Base-by-base conservation (phyloP, 1,140 invertebrate genomes). In the Mizuhopecten yessoensis region DNA sequence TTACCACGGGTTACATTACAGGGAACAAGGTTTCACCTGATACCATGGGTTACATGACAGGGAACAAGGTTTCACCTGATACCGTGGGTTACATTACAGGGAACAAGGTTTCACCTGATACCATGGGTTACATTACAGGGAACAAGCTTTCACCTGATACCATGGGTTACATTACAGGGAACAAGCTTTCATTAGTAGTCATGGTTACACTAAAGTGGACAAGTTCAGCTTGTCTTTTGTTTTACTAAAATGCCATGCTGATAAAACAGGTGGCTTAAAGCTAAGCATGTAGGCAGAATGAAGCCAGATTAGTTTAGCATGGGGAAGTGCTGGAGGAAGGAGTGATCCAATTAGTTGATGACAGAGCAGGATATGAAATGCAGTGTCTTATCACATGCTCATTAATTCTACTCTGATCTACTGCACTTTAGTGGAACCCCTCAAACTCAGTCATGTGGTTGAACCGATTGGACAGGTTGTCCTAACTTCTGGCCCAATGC, bases 341-440 rank as follows among this genome's bases (percentile, higher is more conserved):
- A 29, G 57, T 75, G 57, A 75, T 75, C 57, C 57, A 75, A 75
- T 75, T 75, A 75, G 57, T 11, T 29, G n/a, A 75, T 75, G 57
- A 75, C 57, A 75, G 57, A 75, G 57, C 57, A 75, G 57, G 57
- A 75, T 75, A 75, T 75, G 57, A 13, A 75, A 75, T 29, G 23
- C 57, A 75, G 23, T 75, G 57, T 75, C 57, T 75, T 75, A 75
- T 75, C 57, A 75, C n/a, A 75, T 75, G 57, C 57, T 75, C 57
- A 29, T 75, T 75, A 75, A 75, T 75, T 75, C n/a, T 75, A n/a
- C n/a, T n/a, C 23, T 29, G 57, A 75, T 75, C 57, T 75, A 75
- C 57, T 75, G 57, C 57, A 75, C 57, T 75, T 75, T 75, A 75
- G 57, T 2, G n/a, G 57, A 75, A 75, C 57, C n/a, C 23, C 23